Percentiles rank a stretch among this genome's conserved stretches.
phyloP scores from a whole-genome alignment of 2,888 invertebrate genomes.

The Orchesellides sinensis region DNA sequence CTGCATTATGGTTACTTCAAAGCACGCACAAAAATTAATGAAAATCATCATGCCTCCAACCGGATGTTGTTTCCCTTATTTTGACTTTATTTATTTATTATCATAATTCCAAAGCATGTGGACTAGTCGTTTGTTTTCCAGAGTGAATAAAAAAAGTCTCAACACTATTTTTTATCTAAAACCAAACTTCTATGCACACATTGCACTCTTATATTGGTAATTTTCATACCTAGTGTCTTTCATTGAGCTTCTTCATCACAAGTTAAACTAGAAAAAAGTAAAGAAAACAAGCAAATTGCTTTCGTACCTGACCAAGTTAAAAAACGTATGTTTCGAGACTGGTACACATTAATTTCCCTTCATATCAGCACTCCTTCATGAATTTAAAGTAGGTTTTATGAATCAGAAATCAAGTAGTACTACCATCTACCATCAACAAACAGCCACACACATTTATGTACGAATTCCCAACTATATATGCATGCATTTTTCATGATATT shows the following conservation, averaged over 20 bases:
- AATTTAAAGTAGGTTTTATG: conserved; percentile 42
- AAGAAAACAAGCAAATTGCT: conserved; percentile 20
- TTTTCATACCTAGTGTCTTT: too few relatives aligned
- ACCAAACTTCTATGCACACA: too few relatives aligned
- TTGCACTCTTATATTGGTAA: too few relatives aligned
- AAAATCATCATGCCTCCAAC: conserved; percentile 39
- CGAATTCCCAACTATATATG: background rate
- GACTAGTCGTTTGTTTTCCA: conserved; percentile 15
- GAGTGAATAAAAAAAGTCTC: background rate
- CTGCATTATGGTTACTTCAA: background rate
- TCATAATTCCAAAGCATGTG: background rate
- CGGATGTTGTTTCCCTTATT: conserved; percentile 59
- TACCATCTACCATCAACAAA: background rate
- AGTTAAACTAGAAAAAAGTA: background rate
- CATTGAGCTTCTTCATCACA: too few relatives aligned
- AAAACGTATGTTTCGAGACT: conserved; percentile 25
- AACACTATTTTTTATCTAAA: too few relatives aligned
- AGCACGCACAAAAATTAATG: conserved; percentile 27
- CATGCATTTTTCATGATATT: too few relatives aligned
- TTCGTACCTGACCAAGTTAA: conserved; percentile 5
- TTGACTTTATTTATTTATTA: conserved; percentile 21
- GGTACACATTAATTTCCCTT: conserved; percentile 42
- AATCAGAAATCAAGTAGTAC: conserved; percentile 4
- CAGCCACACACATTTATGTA: conserved; percentile 31
- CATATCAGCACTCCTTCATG: conserved; percentile 47